These are phyloP conservation scores for Pristionchus maxplancki DNA, from an alignment of 2,888 invertebrate species.

Conservation along the genomic window DNA sequence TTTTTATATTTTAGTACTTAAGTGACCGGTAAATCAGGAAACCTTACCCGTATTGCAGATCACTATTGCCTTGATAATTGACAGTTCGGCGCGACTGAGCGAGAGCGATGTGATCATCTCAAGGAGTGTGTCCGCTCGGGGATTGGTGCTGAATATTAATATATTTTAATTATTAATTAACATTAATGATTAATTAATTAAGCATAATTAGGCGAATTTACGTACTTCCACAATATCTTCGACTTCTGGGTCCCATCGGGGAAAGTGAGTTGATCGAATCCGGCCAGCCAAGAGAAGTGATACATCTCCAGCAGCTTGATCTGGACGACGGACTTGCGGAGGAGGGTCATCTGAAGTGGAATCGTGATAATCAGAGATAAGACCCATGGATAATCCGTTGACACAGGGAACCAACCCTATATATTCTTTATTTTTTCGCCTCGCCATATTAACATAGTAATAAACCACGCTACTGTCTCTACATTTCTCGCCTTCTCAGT, in stretches of 20 bases:
- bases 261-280: slow-evolving; percentile 25
- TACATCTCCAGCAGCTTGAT: slow-evolving; percentile 28
- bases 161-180: neutral
- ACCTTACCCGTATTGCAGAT: slow-evolving; percentile 11
- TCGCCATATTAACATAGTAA: too few species aligned
- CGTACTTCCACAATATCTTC: neutral
- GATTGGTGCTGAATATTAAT: neutral
- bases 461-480: too few species aligned
- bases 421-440: too few species aligned
- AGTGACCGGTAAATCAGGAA: too few species aligned
- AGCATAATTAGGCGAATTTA: neutral
- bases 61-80: slow-evolving; percentile 22
- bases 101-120: slow-evolving; percentile 18
- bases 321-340: slow-evolving; percentile 2
- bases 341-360: neutral
- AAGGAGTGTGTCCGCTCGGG: neutral
- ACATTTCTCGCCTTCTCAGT: too few species aligned
- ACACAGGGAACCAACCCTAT: too few species aligned
- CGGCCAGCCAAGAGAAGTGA: slow-evolving; percentile 31
- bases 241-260: slow-evolving; percentile 28
- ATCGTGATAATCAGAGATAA: too few species aligned
- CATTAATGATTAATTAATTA: neutral
- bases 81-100: neutral
- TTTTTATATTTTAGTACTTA: too few species aligned
- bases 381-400: too few species aligned